Conservation (phyloP, 1,140 invertebrate genomes). For the Drosophila paulistorum region DNA sequence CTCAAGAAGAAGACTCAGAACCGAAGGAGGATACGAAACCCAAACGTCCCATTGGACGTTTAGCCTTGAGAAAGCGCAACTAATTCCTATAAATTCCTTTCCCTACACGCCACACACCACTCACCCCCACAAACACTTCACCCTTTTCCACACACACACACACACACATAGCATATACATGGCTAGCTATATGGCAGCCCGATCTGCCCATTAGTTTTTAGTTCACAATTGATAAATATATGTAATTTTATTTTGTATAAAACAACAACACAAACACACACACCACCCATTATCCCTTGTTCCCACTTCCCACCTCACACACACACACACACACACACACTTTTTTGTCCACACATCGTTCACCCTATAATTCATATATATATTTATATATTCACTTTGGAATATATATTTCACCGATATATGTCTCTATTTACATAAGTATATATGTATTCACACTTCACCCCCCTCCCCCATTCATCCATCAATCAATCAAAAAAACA, state of each 20-base stretch:
- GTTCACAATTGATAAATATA: slow-evolving; percentile 68
- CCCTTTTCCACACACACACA: slow-evolving; percentile 19
- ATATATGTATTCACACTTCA: slow-evolving; percentile 47
- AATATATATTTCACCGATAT: slow-evolving; percentile 31
- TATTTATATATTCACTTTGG: slow-evolving; percentile 27
- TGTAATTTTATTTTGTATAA: slow-evolving; percentile 63
- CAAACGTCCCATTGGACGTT: slow-evolving; percentile 68
- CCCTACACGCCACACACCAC: background rate
- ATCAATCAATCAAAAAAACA: slow-evolving; percentile 46
- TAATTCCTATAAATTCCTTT: slow-evolving; percentile 26
- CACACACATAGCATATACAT: slow-evolving; percentile 37
- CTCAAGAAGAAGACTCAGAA: slow-evolving; percentile 72
- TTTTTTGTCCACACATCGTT: slow-evolving; percentile 23
- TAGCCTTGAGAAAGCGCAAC: slow-evolving; percentile 77
- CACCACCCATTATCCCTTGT: slow-evolving; percentile 7
- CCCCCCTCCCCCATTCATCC: slow-evolving; percentile 36
- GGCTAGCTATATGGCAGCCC: slow-evolving; percentile 72
- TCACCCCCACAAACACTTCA: background rate
- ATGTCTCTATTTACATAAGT: slow-evolving; percentile 24
- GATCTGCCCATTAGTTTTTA: slow-evolving; percentile 76
- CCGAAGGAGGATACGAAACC: slow-evolving; percentile 76
- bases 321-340: background rate
- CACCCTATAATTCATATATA: slow-evolving; percentile 14
- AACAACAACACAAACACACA: slow-evolving; percentile 1
- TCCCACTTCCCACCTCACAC: background rate